phyloP scores from a whole-genome alignment of 2,888 invertebrate genomes.

The Andrena chrysosceles region DNA sequence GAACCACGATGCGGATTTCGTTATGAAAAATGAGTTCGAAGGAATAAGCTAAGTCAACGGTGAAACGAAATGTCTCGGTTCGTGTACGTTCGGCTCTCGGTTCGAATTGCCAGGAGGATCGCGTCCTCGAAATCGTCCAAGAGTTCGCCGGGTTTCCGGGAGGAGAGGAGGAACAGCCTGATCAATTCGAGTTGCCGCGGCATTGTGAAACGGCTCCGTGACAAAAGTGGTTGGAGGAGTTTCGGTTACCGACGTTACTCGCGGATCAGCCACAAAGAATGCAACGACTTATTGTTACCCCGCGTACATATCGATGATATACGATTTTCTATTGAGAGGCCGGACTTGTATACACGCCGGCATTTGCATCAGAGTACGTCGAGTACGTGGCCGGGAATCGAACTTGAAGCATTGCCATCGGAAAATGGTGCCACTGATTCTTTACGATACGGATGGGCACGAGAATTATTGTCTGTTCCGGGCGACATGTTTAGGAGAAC shows the following conservation, averaged over 20 bases:
- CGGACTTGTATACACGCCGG: not conserved
- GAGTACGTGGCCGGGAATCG: constrained; percentile 20
- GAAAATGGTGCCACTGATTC: constrained; percentile 14
- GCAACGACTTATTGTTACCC: constrained; percentile 40
- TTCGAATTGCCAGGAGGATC: not conserved
- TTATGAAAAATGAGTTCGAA: not conserved
- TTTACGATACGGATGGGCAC: not conserved
- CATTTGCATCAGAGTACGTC: constrained; percentile 28
- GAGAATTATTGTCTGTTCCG: not conserved
- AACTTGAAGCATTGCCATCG: constrained; percentile 15
- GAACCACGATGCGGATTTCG: not conserved
- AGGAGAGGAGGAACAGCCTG: not conserved
- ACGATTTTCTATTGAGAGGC: constrained; percentile 39
- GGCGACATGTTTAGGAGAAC: not conserved
- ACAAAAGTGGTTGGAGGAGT: constrained; percentile 40
- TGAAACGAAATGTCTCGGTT: constrained; percentile 17
- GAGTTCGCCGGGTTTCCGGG: constrained; percentile 5
- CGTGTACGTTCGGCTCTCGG: not conserved
- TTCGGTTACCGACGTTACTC: constrained; percentile 31
- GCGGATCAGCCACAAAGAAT: constrained; percentile 39
- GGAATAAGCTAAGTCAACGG: not conserved
- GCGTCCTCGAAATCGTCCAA: constrained; percentile 12
- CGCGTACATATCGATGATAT: constrained; percentile 37
- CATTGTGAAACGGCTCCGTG: constrained; percentile 19
- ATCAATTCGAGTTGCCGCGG: constrained; percentile 23